These are phyloP conservation scores for Lissonota sp. DNA, from an alignment of 2,888 invertebrate species.

Conservation along the genomic window DNA sequence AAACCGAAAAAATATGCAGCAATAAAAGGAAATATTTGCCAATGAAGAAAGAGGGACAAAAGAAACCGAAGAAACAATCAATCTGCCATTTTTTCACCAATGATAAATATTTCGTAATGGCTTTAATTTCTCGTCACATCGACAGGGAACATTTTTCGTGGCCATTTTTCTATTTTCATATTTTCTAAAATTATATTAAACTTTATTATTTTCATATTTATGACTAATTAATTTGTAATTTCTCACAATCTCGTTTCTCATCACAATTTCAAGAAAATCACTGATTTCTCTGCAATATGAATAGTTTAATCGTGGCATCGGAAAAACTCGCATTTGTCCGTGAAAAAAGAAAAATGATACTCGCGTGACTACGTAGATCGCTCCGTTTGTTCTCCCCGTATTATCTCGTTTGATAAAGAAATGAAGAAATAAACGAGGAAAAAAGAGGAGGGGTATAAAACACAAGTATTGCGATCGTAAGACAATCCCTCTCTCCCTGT, in stretches of 20 bases:
- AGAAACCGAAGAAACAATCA: constrained; percentile 35
- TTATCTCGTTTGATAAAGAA: constrained; percentile 51
- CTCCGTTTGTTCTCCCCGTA: constrained; percentile 61
- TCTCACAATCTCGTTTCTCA: constrained; percentile 10
- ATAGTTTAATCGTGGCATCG: neutral
- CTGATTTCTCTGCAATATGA: constrained; percentile 35
- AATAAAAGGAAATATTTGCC: constrained; percentile 29
- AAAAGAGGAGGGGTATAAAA: constrained; percentile 38
- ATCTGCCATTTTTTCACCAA: neutral
- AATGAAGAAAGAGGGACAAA: constrained; percentile 34
- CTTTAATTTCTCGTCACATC: too few relatives aligned
- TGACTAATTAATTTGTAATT: too few relatives aligned
- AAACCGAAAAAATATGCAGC: constrained; percentile 18
- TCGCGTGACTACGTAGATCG: constrained; percentile 59
- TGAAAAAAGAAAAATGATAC: constrained; percentile 35
- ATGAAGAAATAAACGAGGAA: constrained; percentile 18
- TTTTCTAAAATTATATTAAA: constrained; percentile 5
- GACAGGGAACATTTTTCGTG: too few relatives aligned
- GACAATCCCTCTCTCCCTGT: constrained; percentile 21
- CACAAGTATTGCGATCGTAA: constrained; percentile 44
- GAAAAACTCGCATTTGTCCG: constrained; percentile 26
- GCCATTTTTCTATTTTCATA: too few relatives aligned
- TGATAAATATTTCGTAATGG: too few relatives aligned
- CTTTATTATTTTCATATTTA: constrained; percentile 26
- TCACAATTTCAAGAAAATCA: constrained; percentile 28